phyloP scores from a whole-genome alignment of 2,888 invertebrate genomes.

The Auanema freiburgensis region DNA sequence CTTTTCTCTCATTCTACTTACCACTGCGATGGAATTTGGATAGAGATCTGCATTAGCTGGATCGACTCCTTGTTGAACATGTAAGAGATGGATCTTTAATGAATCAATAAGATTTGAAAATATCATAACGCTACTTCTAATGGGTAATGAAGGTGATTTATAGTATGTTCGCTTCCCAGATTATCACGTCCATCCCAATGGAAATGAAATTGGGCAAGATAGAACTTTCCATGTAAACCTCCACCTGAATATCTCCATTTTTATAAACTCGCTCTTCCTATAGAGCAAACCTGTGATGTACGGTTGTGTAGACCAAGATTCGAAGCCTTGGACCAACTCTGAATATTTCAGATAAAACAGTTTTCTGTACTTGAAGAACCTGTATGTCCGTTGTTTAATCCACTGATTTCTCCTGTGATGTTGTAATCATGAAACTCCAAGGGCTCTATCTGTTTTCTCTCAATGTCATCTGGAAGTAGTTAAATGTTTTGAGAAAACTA shows the following conservation, averaged over 20 bases:
- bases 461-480: too few species aligned
- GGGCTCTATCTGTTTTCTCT: not conserved
- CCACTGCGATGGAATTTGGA: conserved; percentile 11
- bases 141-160: conserved; percentile 13
- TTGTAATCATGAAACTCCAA: conserved; percentile 15
- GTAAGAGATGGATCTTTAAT: conserved; percentile 16
- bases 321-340: conserved; percentile 15
- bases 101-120: not conserved
- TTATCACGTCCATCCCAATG: conserved; percentile 19
- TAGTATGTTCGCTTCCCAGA: conserved; percentile 17
- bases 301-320: conserved; percentile 13
- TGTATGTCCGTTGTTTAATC: conserved; percentile 20
- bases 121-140: conserved; percentile 7
- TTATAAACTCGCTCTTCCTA: not conserved
- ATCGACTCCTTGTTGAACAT: conserved; percentile 12
- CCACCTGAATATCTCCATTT: conserved; percentile 8
- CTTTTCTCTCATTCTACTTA: not conserved
- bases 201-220: conserved; percentile 16
- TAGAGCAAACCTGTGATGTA: conserved; percentile 10
- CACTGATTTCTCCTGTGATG: conserved; percentile 9
- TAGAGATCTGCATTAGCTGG: conserved; percentile 7
- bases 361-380: conserved; percentile 19
- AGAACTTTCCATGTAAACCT: conserved; percentile 4
- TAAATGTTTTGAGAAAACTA: not conserved
- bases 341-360: not conserved